Evolutionary conservation across 2,797 vertebrate species (phyloP).

Genomic region (Silurus aristotelis): DNA sequence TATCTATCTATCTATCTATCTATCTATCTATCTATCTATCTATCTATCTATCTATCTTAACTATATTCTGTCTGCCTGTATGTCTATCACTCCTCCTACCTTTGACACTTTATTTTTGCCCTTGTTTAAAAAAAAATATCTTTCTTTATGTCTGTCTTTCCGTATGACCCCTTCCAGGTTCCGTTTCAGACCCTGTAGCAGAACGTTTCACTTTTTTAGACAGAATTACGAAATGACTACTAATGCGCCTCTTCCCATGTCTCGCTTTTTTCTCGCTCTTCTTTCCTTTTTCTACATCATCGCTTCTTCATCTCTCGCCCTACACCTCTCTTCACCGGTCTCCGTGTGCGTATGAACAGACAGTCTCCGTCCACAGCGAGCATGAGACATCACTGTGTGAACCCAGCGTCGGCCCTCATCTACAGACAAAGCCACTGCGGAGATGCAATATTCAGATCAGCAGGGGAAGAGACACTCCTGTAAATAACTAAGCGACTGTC

Average conservation of each 20-base stretch:
- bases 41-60: not conserved
- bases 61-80: not conserved
- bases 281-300: not conserved
- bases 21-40: not conserved
- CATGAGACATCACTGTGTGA: conserved; percentile 15
- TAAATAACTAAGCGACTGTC: conserved; percentile 20
- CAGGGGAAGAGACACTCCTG: conserved; percentile 23
- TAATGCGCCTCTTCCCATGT: not conserved
- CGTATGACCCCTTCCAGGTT: not conserved
- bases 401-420: not conserved
- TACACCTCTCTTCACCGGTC: not conserved
- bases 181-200: not conserved
- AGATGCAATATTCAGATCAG: conserved; percentile 39
- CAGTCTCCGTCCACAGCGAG: too few relatives aligned
- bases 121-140: not conserved
- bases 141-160: not conserved
- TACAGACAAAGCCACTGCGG: conserved; percentile 22
- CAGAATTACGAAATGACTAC: not conserved
- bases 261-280: too few relatives aligned
- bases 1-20: not conserved
- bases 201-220: not conserved
- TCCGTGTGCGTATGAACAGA: not conserved
- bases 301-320: not conserved
- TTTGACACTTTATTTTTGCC: too few relatives aligned
- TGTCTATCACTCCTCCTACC: not conserved